Base-by-base conservation (phyloP, 37 sponge, comb jelly and placozoan species). In the Ianthella basta region DNA sequence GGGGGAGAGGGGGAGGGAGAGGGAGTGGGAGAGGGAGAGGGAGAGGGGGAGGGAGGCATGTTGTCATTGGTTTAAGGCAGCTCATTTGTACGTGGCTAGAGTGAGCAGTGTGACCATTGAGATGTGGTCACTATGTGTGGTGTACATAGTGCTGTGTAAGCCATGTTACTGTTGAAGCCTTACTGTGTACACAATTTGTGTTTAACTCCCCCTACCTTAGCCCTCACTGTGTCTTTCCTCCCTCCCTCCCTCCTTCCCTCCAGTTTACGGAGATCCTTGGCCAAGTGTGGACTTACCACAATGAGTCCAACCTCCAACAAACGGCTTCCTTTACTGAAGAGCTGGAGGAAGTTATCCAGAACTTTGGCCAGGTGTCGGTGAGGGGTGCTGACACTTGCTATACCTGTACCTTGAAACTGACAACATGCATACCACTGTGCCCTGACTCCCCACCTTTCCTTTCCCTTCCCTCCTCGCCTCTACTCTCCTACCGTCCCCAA, bases 251-350 rank as follows among this genome's bases (percentile, higher is more conserved):
- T 3, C 19, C 12, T 85, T 39, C 34, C 10, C 21, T 60, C 19
- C 85, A 93, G 94, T 82, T 90, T 65, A 41, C 80, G 4, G 91
- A 88, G 34, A 40, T 81, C 0, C 57, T 89, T 80, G 85, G 67
- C 33, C 81, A 82, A 20, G 61, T 93, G 4, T 85, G 88, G 88
- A 25, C 65, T 5, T 90, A 90, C 83, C 86, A 88, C 50, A 87
- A 93, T 3, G 81, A 61, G 40, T 93, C 87, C 30, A 88, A 88
- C 15, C 83, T 87, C 25, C 23, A 55, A 40, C 86, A 89, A 24
- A 82, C 86, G 21, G 88, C 63, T 39, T 60, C 39, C 12, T 87
- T 90, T 14, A 50, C 87, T 35, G 80, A 73, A 0, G 88, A 90
- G 25, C 77, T 93, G 34, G 90, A 90, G 0, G 80, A 85, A 33